These are phyloP conservation scores for Heptranchias perlo DNA, from an alignment of 2,113 vertebrate species.

Conservation along the genomic window DNA sequence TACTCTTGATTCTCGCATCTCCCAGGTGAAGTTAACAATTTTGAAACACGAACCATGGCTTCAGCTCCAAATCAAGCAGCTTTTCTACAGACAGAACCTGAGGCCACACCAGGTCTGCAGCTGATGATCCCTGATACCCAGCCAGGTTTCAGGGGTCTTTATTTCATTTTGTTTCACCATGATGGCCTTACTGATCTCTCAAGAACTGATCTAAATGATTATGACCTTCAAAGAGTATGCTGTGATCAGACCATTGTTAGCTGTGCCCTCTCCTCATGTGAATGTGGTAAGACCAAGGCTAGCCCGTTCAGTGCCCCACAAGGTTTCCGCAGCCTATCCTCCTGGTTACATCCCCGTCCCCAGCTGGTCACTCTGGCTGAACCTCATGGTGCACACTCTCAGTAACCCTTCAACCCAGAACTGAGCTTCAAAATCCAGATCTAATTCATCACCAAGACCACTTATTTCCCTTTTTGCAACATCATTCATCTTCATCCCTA, in stretches of 20 bases:
- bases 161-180: not conserved
- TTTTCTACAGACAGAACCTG: not conserved
- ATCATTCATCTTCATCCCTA: not conserved
- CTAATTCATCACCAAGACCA: not conserved
- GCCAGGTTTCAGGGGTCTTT: not conserved
- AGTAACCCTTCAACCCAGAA: not conserved
- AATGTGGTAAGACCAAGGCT: not conserved
- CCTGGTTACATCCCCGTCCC: not conserved
- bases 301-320: not conserved
- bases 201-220: not conserved
- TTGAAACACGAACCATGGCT: too few species aligned
- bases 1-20: too few species aligned
- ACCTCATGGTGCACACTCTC: not conserved
- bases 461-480: not conserved
- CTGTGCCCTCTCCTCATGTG: not conserved
- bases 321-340: not conserved
- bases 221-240: not conserved
- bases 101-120: not conserved
- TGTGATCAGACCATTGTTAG: not conserved
- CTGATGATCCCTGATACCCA: not conserved
- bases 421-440: not conserved
- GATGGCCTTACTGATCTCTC: not conserved
- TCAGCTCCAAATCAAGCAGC: not conserved
- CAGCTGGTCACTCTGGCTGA: not conserved
- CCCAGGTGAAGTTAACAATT: too few species aligned